Evolutionary conservation across 2,888 invertebrate species (phyloP).

Genomic region (Diachrysia chrysitis): DNA sequence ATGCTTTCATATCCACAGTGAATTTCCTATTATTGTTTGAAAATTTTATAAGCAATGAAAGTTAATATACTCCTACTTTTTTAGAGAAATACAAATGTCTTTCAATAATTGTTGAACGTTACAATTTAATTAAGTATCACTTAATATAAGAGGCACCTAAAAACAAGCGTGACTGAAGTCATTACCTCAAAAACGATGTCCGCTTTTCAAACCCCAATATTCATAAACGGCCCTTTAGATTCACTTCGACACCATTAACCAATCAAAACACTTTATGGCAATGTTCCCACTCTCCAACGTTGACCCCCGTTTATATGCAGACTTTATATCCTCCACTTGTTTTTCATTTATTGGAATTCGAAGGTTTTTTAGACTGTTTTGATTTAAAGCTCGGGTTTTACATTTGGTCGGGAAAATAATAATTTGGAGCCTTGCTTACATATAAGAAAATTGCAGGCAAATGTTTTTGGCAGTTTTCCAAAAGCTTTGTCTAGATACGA

Average conservation of each 20-base stretch:
- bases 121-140: slow-evolving; percentile 45
- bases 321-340: slow-evolving; percentile 34
- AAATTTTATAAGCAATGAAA: slow-evolving; percentile 32
- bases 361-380: slow-evolving; percentile 31
- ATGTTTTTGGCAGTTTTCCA: slow-evolving; percentile 36
- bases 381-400: slow-evolving; percentile 17
- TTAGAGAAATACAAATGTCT: slow-evolving; percentile 37
- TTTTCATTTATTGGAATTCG: slow-evolving; percentile 31
- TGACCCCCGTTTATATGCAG: slow-evolving; percentile 47
- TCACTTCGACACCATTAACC: slow-evolving; percentile 60
- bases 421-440: slow-evolving; percentile 11
- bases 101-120: slow-evolving; percentile 43
- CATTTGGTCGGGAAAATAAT: slow-evolving; percentile 15
- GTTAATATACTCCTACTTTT: slow-evolving; percentile 34
- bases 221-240: slow-evolving; percentile 58
- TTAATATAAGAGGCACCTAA: slow-evolving; percentile 31
- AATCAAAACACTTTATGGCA: slow-evolving; percentile 61
- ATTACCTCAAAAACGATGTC: slow-evolving; percentile 57
- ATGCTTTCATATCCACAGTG: slow-evolving; percentile 28
- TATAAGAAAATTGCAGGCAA: slow-evolving; percentile 28
- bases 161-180: slow-evolving; percentile 55
- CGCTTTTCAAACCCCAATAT: slow-evolving; percentile 48
- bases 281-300: slow-evolving; percentile 43
- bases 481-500: slow-evolving; percentile 29
- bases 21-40: slow-evolving; percentile 21